Evolutionary conservation across 2,888 invertebrate genomes (phyloP).

Genomic region (Hofmannophila pseudospretella): DNA sequence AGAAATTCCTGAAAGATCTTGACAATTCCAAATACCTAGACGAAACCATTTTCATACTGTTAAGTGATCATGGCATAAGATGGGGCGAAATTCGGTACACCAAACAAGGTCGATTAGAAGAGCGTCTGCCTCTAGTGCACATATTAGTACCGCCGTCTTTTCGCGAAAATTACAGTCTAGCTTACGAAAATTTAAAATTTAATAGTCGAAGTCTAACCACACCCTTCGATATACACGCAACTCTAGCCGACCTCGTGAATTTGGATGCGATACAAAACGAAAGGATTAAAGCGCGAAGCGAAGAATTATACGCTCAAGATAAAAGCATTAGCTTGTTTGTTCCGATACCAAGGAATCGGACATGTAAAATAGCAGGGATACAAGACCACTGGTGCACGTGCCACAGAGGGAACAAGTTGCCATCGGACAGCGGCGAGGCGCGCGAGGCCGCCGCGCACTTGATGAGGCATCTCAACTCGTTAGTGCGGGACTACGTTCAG

Average conservation of each 20-base stretch:
- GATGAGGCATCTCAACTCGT: slow-evolving; percentile 80
- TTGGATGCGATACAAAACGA: slow-evolving; percentile 60
- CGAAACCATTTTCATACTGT: slow-evolving; percentile 82
- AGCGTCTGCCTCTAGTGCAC: slow-evolving; percentile 89
- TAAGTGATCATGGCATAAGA: slow-evolving; percentile 95
- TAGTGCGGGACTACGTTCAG: slow-evolving; percentile 78
- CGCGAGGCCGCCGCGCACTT: slow-evolving; percentile 78
- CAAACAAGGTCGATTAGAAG: slow-evolving; percentile 92
- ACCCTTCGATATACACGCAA: slow-evolving; percentile 90
- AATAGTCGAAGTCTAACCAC: slow-evolving; percentile 86
- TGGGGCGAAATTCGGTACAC: slow-evolving; percentile 91
- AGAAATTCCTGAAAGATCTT: slow-evolving; percentile 76
- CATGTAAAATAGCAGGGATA: slow-evolving; percentile 87
- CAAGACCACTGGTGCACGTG: slow-evolving; percentile 94
- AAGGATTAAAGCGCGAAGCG: slow-evolving; percentile 46
- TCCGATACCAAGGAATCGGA: slow-evolving; percentile 83
- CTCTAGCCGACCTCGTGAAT: slow-evolving; percentile 82
- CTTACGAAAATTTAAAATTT: slow-evolving; percentile 79
- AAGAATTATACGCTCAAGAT: slow-evolving; percentile 47
- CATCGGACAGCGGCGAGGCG: slow-evolving; percentile 72
- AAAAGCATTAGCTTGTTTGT: slow-evolving; percentile 88
- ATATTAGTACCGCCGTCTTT: slow-evolving; percentile 86
- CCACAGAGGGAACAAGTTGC: slow-evolving; percentile 80
- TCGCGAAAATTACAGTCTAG: slow-evolving; percentile 76
- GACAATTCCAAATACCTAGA: slow-evolving; percentile 75